phyloP scores from a whole-genome alignment of 2,888 invertebrate species.

The Papilio gigon region DNA sequence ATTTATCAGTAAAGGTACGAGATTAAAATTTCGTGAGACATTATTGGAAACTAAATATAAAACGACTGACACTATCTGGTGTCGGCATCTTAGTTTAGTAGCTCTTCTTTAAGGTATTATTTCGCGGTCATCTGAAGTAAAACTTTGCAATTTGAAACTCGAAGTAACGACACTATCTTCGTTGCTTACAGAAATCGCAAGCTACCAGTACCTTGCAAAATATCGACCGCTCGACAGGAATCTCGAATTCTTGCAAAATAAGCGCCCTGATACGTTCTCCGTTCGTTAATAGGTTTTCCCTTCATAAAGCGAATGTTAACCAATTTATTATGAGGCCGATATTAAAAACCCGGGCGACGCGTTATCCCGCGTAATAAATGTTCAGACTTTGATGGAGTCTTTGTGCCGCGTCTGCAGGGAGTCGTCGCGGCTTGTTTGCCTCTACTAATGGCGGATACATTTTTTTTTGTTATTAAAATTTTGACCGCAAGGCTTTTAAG shows the following conservation, averaged over 20 bases:
- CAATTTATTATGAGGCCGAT: constrained; percentile 80
- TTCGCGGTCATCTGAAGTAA: too few species aligned
- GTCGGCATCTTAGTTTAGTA: too few species aligned
- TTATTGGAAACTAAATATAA: too few species aligned
- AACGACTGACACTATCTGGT: too few species aligned
- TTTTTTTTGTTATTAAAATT: constrained; percentile 55
- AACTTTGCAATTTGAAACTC: too few species aligned
- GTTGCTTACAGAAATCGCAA: too few species aligned
- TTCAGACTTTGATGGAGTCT: constrained; percentile 65
- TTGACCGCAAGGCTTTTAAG: constrained; percentile 59
- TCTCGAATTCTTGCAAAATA: constrained; percentile 49
- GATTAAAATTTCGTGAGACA: too few species aligned
- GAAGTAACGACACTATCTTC: too few species aligned
- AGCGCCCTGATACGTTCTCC: constrained; percentile 73
- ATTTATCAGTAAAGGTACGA: too few species aligned
- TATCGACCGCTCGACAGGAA: background rate
- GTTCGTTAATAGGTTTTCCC: constrained; percentile 81
- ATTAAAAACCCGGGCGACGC: constrained; percentile 74
- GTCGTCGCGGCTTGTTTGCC: constrained; percentile 74
- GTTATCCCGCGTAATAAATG: constrained; percentile 65
- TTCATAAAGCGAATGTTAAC: constrained; percentile 81
- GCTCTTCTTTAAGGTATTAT: too few species aligned
- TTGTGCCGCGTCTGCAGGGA: constrained; percentile 53
- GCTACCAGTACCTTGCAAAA: background rate
- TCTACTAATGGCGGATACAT: constrained; percentile 59